Base-by-base conservation (phyloP, 2,888 invertebrate species). In the Apamea epomidion region DNA sequence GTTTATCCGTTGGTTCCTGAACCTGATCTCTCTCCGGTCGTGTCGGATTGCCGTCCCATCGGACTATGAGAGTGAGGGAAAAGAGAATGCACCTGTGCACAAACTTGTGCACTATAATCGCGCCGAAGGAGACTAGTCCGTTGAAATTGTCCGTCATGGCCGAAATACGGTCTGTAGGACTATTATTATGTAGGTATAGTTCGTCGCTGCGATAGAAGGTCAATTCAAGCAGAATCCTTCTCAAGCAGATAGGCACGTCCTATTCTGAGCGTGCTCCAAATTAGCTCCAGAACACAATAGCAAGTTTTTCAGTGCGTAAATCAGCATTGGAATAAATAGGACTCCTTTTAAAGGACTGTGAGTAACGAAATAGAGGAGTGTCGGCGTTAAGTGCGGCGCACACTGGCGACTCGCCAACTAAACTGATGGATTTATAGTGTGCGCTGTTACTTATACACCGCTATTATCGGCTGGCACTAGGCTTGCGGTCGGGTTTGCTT, bases 341-440 rank as follows among this genome's bases (percentile, higher is more conserved):
- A 78, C 14, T 86, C 81, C 88, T 87, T 87, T 85, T 80, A 82
- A 83, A 89, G 90, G 78, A 84, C 51, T 80, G 37, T 82, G 81
- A 83, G 83, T 83, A 83, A 81, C 78, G 76, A 77, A 85, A 77
- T 78, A 71, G 80, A 84, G 85, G 82, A 86, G 88, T 89, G 88
- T 84, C 81, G 83, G 91, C 89, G 91, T 87, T 92, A 92, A 91
- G 92, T 88, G 90, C 88, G 83, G 87, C 88, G 89, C 89, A 81
- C 90, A 89, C 91, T 94, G 94, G 94, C 94, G 76, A 58, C 76
- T 42, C n/a, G 93, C 94, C 94, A 94, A 89, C 82, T 78, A 75
- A 60, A 86, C 89, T 93, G 94, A 94, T 91, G 92, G 94, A 95
- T 95, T 95, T 95, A 95, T 93, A 87, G 91, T 90, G 86, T 87